Evolutionary conservation across 1,140 invertebrate species (phyloP).

Genomic region (Drosophila kanapiae): DNA sequence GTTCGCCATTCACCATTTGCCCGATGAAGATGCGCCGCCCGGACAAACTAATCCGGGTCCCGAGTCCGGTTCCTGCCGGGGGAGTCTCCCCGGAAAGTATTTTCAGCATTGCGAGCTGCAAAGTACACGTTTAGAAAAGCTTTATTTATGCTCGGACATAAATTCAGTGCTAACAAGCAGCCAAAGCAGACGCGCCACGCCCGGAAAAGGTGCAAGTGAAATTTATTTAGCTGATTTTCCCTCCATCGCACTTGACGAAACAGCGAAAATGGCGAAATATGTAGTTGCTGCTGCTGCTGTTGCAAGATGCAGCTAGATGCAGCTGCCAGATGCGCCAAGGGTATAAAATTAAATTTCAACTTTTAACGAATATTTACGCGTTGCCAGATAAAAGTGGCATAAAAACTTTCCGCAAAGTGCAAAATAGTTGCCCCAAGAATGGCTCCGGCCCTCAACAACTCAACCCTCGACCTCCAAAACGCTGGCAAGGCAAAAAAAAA

Average conservation of each 20-base stretch:
- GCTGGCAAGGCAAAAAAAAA: constrained; percentile 5
- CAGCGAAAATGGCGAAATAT: constrained; percentile 30
- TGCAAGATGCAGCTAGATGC: constrained; percentile 10
- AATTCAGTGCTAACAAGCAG: constrained; percentile 79
- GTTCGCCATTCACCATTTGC: constrained; percentile 5
- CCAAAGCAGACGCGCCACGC: constrained; percentile 56
- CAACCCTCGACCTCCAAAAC: constrained; percentile 35
- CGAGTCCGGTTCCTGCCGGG: background rate
- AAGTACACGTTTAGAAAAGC: constrained; percentile 78
- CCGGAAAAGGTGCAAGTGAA: constrained; percentile 66
- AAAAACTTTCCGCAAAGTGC: constrained; percentile 81
- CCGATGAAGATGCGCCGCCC: constrained; percentile 52
- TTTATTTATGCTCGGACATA: constrained; percentile 80
- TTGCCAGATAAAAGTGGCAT: constrained; percentile 81
- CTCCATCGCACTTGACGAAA: constrained; percentile 50
- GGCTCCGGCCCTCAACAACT: constrained; percentile 43
- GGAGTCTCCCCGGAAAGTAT: constrained; percentile 10
- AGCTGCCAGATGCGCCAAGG: constrained; percentile 36
- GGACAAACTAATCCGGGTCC: constrained; percentile 51
- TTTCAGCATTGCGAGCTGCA: constrained; percentile 28
- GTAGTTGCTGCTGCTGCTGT: constrained; percentile 29
- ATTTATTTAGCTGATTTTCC: constrained; percentile 76
- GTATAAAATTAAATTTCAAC: constrained; percentile 84
- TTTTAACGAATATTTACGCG: constrained; percentile 84
- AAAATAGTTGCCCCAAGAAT: constrained; percentile 60